Evolutionary conservation across 2,888 invertebrate species (phyloP).

Genomic region (Caenorhabditis wallacei): DNA sequence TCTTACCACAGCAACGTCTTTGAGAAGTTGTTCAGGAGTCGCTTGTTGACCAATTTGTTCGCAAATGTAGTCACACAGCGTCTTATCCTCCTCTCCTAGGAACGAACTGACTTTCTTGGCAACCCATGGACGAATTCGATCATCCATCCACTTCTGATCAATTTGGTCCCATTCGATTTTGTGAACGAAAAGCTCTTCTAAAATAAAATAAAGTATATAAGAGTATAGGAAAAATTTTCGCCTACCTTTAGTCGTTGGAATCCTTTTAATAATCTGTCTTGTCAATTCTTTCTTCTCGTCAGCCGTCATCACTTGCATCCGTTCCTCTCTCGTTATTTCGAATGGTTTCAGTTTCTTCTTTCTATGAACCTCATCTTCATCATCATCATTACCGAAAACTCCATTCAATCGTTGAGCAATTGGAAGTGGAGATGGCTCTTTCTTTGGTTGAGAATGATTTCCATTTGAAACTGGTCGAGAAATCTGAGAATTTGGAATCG

Average conservation of each 20-base stretch:
- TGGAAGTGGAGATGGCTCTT: slow-evolving; percentile 39
- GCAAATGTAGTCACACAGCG: slow-evolving; percentile 99
- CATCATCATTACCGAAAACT: slow-evolving; percentile 79
- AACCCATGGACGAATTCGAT: slow-evolving; percentile 98
- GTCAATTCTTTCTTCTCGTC: slow-evolving; percentile 96
- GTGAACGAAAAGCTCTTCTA: slow-evolving; percentile 94
- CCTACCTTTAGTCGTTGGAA: slow-evolving; percentile 92
- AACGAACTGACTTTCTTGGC: slow-evolving; percentile 92
- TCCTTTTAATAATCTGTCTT: slow-evolving; percentile 97
- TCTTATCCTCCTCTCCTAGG: slow-evolving; percentile 94
- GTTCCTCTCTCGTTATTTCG: slow-evolving; percentile 80
- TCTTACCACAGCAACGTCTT: slow-evolving; percentile 97
- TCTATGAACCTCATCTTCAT: slow-evolving; percentile 74
- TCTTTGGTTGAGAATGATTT: slow-evolving; percentile 4
- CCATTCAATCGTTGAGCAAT: slow-evolving; percentile 70
- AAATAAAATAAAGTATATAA: slow-evolving; percentile 11
- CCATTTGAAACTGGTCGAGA: slow-evolving; percentile 27
- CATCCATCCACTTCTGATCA: slow-evolving; percentile 91
- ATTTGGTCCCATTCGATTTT: slow-evolving; percentile 93
- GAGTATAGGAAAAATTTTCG: background rate
- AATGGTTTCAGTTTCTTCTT: slow-evolving; percentile 81
- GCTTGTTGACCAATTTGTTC: slow-evolving; percentile 96
- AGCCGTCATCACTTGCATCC: slow-evolving; percentile 78
- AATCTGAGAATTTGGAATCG: slow-evolving; percentile 17
- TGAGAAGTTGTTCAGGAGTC: slow-evolving; percentile 94